Evolutionary conservation across 1,140 invertebrate genomes (phyloP).

Genomic region (Drosophila nannoptera): DNA sequence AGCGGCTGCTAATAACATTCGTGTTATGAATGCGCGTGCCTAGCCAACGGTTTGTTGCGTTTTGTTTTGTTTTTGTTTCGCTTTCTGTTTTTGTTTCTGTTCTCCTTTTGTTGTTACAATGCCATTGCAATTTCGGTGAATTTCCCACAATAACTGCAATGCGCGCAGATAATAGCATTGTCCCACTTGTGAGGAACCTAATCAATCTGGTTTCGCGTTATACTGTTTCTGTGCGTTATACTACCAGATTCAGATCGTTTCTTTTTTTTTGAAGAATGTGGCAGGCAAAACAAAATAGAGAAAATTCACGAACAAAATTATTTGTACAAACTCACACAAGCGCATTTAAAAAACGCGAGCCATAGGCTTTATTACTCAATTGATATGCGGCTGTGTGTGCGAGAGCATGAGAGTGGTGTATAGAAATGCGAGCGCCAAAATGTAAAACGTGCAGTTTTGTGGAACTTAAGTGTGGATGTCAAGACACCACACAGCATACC

Average conservation of each 20-base stretch:
- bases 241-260: not conserved
- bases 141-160: slow-evolving; percentile 49
- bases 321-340: not conserved
- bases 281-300: slow-evolving; percentile 14
- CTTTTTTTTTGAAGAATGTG: not conserved
- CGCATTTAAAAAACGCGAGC: slow-evolving; percentile 38
- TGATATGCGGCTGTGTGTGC: slow-evolving; percentile 3
- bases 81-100: not conserved
- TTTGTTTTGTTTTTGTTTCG: not conserved
- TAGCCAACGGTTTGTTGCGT: slow-evolving; percentile 15
- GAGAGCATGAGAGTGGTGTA: slow-evolving; percentile 18
- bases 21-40: slow-evolving; percentile 5
- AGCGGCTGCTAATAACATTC: not conserved
- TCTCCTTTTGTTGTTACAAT: slow-evolving; percentile 13
- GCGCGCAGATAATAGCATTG: slow-evolving; percentile 20
- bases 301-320: slow-evolving; percentile 6
- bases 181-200: slow-evolving; percentile 7
- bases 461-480: slow-evolving; percentile 52
- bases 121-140: slow-evolving; percentile 65
- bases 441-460: slow-evolving; percentile 51
- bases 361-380: slow-evolving; percentile 47
- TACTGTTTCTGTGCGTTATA: not conserved
- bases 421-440: slow-evolving; percentile 49
- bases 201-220: slow-evolving; percentile 10
- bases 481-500: slow-evolving; percentile 22